phyloP scores from a whole-genome alignment of 2,797 vertebrate species.

The Urosaurus nigricauda region DNA sequence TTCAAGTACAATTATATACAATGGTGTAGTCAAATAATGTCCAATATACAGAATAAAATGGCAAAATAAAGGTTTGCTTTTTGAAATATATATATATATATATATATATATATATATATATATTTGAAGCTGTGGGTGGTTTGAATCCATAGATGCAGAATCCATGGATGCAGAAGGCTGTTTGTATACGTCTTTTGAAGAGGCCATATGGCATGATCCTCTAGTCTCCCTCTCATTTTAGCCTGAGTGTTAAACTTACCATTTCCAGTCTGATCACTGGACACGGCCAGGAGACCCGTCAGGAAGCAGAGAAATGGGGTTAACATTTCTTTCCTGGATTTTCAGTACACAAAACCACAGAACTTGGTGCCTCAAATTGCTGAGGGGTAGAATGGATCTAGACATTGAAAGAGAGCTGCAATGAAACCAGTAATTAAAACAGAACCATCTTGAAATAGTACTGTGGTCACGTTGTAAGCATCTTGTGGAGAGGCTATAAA shows the following conservation, averaged over 20 bases:
- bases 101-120: too few species aligned
- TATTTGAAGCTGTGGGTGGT: too few species aligned
- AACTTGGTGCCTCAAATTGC: background rate
- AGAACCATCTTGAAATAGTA: background rate
- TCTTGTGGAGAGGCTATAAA: too few species aligned
- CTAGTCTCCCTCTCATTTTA: background rate
- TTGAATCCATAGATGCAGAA: too few species aligned
- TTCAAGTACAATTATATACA: too few species aligned
- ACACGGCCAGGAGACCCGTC: background rate
- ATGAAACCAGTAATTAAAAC: background rate
- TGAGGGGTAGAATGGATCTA: too few species aligned
- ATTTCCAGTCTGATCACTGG: background rate
- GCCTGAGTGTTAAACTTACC: background rate
- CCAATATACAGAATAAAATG: too few species aligned
- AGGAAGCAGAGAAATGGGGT: background rate
- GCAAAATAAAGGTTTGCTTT: too few species aligned
- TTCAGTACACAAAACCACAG: background rate
- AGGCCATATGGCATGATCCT: background rate
- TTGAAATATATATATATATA: too few species aligned
- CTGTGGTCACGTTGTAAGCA: too few species aligned
- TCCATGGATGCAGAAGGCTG: too few species aligned
- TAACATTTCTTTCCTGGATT: background rate
- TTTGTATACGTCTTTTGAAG: background rate
- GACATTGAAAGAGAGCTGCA: background rate
- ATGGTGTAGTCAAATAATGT: too few species aligned